Conservation (phyloP, 2,888 invertebrate genomes). For the Oscheius onirici region DNA sequence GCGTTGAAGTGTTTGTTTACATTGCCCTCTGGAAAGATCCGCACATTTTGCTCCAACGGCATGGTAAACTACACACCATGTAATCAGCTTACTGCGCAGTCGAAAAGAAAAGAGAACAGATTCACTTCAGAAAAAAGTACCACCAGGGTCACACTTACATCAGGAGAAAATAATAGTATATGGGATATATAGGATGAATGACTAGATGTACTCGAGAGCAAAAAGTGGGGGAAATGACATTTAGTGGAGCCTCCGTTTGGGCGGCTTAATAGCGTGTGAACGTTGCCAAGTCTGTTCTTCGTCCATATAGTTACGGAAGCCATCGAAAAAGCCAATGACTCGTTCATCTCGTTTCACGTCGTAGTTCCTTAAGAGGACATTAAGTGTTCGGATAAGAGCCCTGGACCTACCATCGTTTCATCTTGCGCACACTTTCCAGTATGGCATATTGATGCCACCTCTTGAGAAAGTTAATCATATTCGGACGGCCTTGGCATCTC, state of each 20-base stretch:
- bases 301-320: conserved; percentile 91
- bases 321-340: conserved; percentile 92
- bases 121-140: conserved; percentile 1
- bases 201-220: background rate
- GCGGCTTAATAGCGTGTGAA: conserved; percentile 92
- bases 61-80: background rate
- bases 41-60: conserved; percentile 17
- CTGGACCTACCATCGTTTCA: conserved; percentile 87
- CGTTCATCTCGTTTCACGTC: conserved; percentile 91
- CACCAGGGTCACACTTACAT: conserved; percentile 21
- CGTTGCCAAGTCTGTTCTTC: conserved; percentile 99
- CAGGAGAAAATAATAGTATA: background rate
- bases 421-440: conserved; percentile 95
- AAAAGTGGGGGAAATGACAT: background rate
- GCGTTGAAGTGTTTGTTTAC: conserved; percentile 25
- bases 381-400: background rate
- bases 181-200: background rate
- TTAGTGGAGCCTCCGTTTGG: conserved; percentile 35
- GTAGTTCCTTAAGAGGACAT: conserved; percentile 80
- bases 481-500: conserved; percentile 77
- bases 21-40: conserved; percentile 16
- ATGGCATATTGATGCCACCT: conserved; percentile 98
- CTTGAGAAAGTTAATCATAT: conserved; percentile 90
- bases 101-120: background rate
- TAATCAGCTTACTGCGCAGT: conserved; percentile 2